phyloP scores from a whole-genome alignment of 1,140 invertebrate species.

The Leptopilina boulardi region DNA sequence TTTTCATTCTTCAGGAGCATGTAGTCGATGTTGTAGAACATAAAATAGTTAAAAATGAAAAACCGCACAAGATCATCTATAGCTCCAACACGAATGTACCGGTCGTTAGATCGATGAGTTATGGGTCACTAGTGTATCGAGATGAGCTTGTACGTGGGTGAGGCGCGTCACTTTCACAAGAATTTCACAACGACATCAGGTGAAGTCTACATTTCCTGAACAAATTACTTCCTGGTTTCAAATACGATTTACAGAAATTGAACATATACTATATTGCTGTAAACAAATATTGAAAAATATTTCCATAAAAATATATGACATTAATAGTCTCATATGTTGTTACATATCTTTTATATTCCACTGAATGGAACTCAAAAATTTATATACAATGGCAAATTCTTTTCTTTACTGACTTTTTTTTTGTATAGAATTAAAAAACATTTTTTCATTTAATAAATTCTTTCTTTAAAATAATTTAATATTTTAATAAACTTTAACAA shows the following conservation, averaged over 20 bases:
- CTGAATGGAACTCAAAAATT: not conserved
- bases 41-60: conserved; percentile 11
- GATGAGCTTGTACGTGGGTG: conserved; percentile 4
- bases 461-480: too few species aligned
- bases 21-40: not conserved
- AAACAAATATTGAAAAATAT: conserved; percentile 11
- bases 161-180: conserved; percentile 15
- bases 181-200: conserved; percentile 13
- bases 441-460: too few species aligned
- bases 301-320: not conserved
- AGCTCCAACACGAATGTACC: not conserved
- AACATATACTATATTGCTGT: not conserved
- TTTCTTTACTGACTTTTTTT: too few species aligned
- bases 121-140: conserved; percentile 16
- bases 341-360: not conserved
- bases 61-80: conserved; percentile 9
- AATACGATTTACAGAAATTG: not conserved
- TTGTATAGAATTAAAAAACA: too few species aligned
- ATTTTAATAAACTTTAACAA: too few species aligned
- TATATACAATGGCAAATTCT: too few species aligned
- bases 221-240: conserved; percentile 13
- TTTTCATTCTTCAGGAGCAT: conserved; percentile 2
- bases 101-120: conserved; percentile 12
- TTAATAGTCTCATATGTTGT: not conserved
- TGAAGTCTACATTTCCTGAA: conserved; percentile 13